phyloP scores from a whole-genome alignment of 2,797 vertebrate species.

The Sebastes matsubarae region DNA sequence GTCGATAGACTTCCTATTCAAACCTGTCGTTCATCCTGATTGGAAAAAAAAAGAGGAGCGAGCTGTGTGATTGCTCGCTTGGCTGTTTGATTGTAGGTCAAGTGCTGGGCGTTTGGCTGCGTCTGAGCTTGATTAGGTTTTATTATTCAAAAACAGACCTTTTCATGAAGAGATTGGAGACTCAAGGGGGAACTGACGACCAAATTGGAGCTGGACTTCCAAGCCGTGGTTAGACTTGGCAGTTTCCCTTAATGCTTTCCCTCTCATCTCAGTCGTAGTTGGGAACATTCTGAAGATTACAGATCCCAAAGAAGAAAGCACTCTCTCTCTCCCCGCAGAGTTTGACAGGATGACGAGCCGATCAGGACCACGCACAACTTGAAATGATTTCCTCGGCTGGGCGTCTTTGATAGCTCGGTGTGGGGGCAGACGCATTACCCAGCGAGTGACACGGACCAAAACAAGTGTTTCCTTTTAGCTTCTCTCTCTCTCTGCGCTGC shows the following conservation, averaged over 20 bases:
- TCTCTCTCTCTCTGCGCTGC: neutral
- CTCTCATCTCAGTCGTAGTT: slow-evolving; percentile 36
- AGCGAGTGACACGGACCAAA: slow-evolving; percentile 20
- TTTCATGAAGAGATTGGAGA: slow-evolving; percentile 22
- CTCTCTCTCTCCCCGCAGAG: neutral
- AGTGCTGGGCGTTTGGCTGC: slow-evolving; percentile 19
- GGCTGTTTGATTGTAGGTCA: slow-evolving; percentile 55
- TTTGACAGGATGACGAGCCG: slow-evolving; percentile 37
- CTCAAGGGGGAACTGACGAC: neutral
- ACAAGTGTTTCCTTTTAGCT: slow-evolving; percentile 18
- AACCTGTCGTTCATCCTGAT: slow-evolving; percentile 6
- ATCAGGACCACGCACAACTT: slow-evolving; percentile 17
- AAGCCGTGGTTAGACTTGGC: neutral
- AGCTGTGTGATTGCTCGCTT: slow-evolving; percentile 27
- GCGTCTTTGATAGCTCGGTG: slow-evolving; percentile 19
- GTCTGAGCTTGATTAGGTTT: slow-evolving; percentile 42
- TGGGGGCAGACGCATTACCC: slow-evolving; percentile 8
- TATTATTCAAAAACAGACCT: slow-evolving; percentile 53
- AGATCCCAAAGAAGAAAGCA: slow-evolving; percentile 11
- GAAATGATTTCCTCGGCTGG: slow-evolving; percentile 29
- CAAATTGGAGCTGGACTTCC: neutral
- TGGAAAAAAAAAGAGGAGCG: neutral
- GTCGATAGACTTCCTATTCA: neutral
- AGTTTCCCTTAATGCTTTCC: neutral
- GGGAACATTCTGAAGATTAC: slow-evolving; percentile 18